These are phyloP conservation scores for Brachionus koreanus DNA, from an alignment of 1,140 invertebrate genomes.

Conservation along the genomic window DNA sequence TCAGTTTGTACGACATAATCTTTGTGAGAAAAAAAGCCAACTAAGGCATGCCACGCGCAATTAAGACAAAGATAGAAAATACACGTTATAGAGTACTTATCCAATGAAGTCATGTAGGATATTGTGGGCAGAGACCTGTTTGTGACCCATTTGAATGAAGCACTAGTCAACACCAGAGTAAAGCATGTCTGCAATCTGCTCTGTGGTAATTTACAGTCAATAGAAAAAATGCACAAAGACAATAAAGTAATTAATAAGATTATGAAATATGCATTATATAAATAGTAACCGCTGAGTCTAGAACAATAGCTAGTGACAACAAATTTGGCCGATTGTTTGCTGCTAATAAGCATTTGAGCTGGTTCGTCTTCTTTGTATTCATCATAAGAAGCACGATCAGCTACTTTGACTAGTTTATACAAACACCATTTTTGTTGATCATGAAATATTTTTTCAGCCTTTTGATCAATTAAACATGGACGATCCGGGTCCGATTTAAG, in stretches of 20 bases:
- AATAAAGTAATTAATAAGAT: slow-evolving; percentile 7
- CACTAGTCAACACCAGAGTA: background rate
- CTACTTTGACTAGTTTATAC: slow-evolving; percentile 9
- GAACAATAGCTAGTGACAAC: slow-evolving; percentile 34
- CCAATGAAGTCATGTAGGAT: slow-evolving; percentile 30
- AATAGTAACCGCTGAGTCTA: slow-evolving; percentile 1
- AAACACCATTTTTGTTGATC: slow-evolving; percentile 40
- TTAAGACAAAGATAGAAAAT: background rate
- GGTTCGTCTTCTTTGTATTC: background rate
- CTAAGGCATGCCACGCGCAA: slow-evolving; percentile 1
- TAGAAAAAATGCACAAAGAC: background rate
- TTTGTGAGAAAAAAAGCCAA: background rate
- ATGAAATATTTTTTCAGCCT: slow-evolving; percentile 2
- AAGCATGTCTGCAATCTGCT: background rate
- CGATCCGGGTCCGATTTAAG: background rate
- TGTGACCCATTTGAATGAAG: background rate
- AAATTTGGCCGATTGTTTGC: background rate
- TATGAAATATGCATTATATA: background rate
- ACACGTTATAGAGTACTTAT: slow-evolving; percentile 23
- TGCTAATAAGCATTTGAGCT: background rate
- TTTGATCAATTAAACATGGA: background rate
- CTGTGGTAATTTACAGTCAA: background rate
- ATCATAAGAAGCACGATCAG: background rate
- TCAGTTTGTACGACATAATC: background rate
- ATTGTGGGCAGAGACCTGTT: background rate